Evolutionary conservation across 2,113 vertebrate species (phyloP).

Genomic region (Pimephales promelas): DNA sequence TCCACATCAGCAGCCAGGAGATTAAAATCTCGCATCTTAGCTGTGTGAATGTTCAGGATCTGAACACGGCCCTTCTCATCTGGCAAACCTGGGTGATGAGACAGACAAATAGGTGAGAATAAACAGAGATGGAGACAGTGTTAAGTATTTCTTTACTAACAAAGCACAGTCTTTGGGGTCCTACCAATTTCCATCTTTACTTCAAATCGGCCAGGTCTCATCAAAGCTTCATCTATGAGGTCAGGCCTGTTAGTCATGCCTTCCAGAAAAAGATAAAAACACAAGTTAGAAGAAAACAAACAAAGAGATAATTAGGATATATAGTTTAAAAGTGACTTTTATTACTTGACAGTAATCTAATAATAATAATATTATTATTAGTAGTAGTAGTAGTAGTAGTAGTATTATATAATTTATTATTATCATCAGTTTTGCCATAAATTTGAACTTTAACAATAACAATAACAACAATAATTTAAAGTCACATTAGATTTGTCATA

Average conservation of each 20-base stretch:
- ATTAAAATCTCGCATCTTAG: slow-evolving; percentile 88
- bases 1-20: slow-evolving; percentile 85
- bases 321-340: neutral
- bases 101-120: neutral
- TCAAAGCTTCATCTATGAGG: slow-evolving; percentile 96
- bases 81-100: slow-evolving; percentile 81
- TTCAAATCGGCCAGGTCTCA: slow-evolving; percentile 95
- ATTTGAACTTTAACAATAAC: too few relatives aligned
- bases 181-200: slow-evolving; percentile 99
- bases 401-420: neutral
- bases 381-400: neutral
- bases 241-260: slow-evolving; percentile 99
- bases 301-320: neutral
- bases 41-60: slow-evolving; percentile 96
- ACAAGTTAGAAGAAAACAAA: neutral
- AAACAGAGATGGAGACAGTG: neutral
- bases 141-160: neutral
- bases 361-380: neutral
- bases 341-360: neutral
- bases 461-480: too few relatives aligned
- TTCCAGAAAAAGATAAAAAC: slow-evolving; percentile 59
- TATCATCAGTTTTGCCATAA: too few relatives aligned
- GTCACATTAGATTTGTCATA: too few relatives aligned
- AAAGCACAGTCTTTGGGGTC: slow-evolving; percentile 32
- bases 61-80: slow-evolving; percentile 95